These are phyloP conservation scores for Drosophila nannoptera DNA, from an alignment of 1,140 invertebrate species.

Conservation along the genomic window DNA sequence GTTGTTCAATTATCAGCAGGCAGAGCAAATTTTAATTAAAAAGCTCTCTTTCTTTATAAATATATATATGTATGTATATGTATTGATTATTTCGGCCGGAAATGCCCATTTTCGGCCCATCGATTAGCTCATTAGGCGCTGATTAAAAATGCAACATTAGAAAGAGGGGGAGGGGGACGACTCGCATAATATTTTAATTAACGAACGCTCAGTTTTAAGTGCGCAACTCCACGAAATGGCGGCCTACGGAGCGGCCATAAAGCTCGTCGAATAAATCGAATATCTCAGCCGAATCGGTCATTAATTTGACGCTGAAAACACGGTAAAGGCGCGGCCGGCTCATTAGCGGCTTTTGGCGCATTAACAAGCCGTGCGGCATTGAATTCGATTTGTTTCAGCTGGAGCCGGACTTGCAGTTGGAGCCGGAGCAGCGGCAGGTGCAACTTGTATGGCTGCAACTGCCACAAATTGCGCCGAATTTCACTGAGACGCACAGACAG, in stretches of 20 bases:
- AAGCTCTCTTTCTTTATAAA: conserved; percentile 23
- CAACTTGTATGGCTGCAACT: conserved; percentile 20
- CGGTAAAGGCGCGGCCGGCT: conserved; percentile 42
- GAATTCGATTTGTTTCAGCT: neutral
- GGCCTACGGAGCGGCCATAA: neutral
- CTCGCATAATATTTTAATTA: conserved; percentile 63
- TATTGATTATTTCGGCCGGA: conserved; percentile 27
- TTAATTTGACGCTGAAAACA: conserved; percentile 34
- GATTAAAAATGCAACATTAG: conserved; percentile 70
- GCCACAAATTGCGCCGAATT: conserved; percentile 48
- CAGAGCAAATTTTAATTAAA: conserved; percentile 68
- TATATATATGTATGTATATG: conserved; percentile 8
- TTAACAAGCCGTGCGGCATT: neutral
- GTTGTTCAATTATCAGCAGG: conserved; percentile 66
- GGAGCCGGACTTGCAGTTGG: neutral
- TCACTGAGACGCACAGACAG: conserved; percentile 36
- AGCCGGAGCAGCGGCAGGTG: conserved; percentile 22
- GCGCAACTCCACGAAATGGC: conserved; percentile 36
- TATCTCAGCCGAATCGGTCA: conserved; percentile 11
- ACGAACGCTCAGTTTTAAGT: conserved; percentile 54
- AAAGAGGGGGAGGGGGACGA: no score
- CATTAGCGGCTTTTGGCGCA: conserved; percentile 28
- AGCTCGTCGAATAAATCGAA: conserved; percentile 20
- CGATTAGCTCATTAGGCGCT: conserved; percentile 70
- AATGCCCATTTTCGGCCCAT: conserved; percentile 64